Evolutionary conservation across 2,113 vertebrate genomes (phyloP), one percentile per base, ranked within the genome.

Genomic region (Nothobranchius furzeri): DNA sequence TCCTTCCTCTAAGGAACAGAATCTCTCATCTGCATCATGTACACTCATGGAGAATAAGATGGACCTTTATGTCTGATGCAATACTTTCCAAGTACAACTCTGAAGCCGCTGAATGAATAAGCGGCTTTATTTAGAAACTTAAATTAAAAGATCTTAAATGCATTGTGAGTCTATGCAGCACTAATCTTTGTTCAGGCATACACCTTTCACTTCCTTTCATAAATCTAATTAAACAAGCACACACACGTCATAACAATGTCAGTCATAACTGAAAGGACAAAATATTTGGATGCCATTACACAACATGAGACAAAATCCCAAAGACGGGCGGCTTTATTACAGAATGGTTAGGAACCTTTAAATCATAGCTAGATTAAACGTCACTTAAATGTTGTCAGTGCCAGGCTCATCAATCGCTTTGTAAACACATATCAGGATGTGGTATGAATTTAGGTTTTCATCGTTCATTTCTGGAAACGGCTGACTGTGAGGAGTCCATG

Each of bases 401-500:
- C 20, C 14, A 4, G 30, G 20, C 13, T 46, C 14, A 12, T 25
- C 3, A 13, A 15, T 7, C 15, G 11, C 6, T 48, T 11, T 6
- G 3, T 17, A 42, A 13, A 30, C 4, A 30, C 59, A 47, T 30
- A 14, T 10, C 30, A 13, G 1, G 36, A 47, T 17, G 25, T 35
- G 45, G 9, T 2, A 14, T 7, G 12, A 17, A 45, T 45, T 24
- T 48, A 24, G 30, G 2, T 48, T 48, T 48, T 11, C 13, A 37
- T 3, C 2, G 11, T 15, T 0, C 0, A 14, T 56, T 7, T 6
- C 7, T 14, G 7, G 11, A 36, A 45, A 63, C 42, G 57, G 66
- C 45, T 57, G 52, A 48, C 59, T 69, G 64, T 59, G 72, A 17
- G 17, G 53, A 60, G 73, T 74, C 64, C 61, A 43, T 60, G 66